These are phyloP conservation scores for Leptonema lineaticorne DNA, from an alignment of 1,140 invertebrate genomes.

Conservation along the genomic window DNA sequence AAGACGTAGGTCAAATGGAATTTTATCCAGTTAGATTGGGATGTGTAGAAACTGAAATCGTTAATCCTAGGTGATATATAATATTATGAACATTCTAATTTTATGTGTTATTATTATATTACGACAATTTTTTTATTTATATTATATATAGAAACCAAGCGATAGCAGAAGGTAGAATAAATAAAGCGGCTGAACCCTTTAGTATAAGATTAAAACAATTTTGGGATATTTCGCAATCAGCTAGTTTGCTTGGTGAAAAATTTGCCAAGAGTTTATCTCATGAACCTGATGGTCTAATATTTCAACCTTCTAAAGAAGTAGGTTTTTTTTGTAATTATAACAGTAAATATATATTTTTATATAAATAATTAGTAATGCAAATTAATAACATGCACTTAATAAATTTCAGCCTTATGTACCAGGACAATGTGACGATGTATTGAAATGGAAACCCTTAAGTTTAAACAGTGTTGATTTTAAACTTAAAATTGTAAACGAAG, in stretches of 20 bases:
- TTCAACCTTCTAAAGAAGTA: conserved; percentile 86
- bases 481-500: conserved; percentile 76
- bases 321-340: not conserved
- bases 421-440: conserved; percentile 78
- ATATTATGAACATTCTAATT: not conserved
- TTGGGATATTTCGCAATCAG: conserved; percentile 74
- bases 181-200: conserved; percentile 80
- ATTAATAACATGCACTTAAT: too few species aligned
- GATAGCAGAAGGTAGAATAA: conserved; percentile 72
- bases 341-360: not conserved
- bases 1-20: conserved; percentile 73
- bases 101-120: not conserved
- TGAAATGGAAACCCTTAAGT: conserved; percentile 97
- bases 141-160: conserved; percentile 62
- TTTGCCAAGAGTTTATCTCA: conserved; percentile 85
- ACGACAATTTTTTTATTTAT: conserved; percentile 35
- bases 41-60: conserved; percentile 74
- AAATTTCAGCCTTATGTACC: conserved; percentile 74
- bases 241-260: conserved; percentile 77
- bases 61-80: conserved; percentile 50
- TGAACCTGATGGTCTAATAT: conserved; percentile 97
- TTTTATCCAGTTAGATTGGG: conserved; percentile 76
- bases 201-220: conserved; percentile 86
- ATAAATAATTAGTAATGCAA: not conserved
- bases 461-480: conserved; percentile 96